Percentiles rank a stretch among this genome's conserved stretches.
These are phyloP conservation scores for Montipora cactus DNA, from an alignment of 64 coral and sea anemone species.

Conservation along the genomic window DNA sequence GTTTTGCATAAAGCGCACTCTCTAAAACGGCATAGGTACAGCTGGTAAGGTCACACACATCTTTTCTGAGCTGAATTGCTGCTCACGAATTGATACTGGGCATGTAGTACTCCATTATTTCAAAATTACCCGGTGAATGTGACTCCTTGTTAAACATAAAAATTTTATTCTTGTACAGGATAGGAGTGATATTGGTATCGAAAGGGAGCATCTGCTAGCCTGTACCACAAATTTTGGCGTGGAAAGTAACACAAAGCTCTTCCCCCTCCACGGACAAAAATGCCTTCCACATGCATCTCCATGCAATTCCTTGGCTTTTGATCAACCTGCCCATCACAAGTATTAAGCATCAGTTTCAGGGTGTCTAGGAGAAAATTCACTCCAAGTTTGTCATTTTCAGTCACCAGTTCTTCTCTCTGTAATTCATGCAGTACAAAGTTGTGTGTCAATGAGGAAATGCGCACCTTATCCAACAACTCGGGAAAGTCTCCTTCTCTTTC, in stretches of 20 bases:
- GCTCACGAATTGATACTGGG: background rate
- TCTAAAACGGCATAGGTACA: background rate
- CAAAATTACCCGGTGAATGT: background rate
- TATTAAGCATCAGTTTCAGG: background rate
- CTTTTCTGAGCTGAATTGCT: background rate
- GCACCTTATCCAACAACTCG: background rate
- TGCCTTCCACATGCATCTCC: background rate
- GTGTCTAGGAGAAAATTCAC: background rate
- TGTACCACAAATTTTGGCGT: background rate
- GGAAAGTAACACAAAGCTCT: background rate
- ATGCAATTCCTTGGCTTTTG: background rate
- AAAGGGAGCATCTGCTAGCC: background rate
- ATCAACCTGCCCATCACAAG: background rate
- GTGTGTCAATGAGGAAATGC: background rate
- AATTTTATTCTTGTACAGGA: background rate
- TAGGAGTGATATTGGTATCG: background rate
- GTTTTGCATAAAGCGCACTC: background rate
- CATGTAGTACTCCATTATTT: background rate
- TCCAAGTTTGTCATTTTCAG: background rate
- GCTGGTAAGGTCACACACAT: background rate
- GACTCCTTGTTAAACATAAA: background rate
- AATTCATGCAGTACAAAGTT: background rate
- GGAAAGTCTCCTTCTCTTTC: background rate
- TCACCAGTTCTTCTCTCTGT: background rate
- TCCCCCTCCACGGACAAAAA: constrained; percentile 7